Base-by-base conservation (phyloP, 2,888 invertebrate species). In the Trisateles emortualis region DNA sequence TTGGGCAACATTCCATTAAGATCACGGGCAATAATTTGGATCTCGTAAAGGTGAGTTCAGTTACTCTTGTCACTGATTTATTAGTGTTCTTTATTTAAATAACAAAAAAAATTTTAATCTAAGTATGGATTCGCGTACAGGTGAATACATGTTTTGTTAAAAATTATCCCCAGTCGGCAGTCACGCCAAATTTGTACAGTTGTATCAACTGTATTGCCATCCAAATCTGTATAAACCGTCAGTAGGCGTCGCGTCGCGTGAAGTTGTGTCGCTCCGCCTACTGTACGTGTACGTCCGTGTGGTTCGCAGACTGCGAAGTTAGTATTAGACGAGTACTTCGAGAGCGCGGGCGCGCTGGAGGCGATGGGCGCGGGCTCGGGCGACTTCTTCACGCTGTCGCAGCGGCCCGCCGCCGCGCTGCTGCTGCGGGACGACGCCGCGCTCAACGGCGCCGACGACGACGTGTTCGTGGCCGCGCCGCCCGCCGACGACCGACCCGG, bases 281-380 rank as follows among this genome's bases (percentile, higher is more conserved):
- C n/a, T 30, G 6, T 30, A 4, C 1, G 33, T 6, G 6, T 35
- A 1, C 9, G 35, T 6, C n/a, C 1, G 40, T 13, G 1, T 0
- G 8, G 10, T 14, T 82, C 83, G 8, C 83, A 97, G 97, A 96
- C 96, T 76, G 97, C 97, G 52, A 98, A 98, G 90, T 92, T 97
- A 76, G 96, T 97, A 68, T 91, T 98, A 76, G 98, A 98, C 83
- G 97, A 97, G 87, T 97, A 97, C 87, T 98, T 98, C 79, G 92
- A 92, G 82, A 91, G 91, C 77, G 90, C 90, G 61, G 86, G 87
- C 74, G 92, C 86, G 45, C 83, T 87, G 79, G 94, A 90, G 81
- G 90, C 90, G 59, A 79, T 91, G 79, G 91, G 90, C 73, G 88
- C 87, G 53, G 93, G 93, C 45, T 91, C 92, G 53, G 93, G 93